These are phyloP conservation scores for Eurystomus gularis DNA, from an alignment of 2,113 vertebrate genomes.

Conservation along the genomic window DNA sequence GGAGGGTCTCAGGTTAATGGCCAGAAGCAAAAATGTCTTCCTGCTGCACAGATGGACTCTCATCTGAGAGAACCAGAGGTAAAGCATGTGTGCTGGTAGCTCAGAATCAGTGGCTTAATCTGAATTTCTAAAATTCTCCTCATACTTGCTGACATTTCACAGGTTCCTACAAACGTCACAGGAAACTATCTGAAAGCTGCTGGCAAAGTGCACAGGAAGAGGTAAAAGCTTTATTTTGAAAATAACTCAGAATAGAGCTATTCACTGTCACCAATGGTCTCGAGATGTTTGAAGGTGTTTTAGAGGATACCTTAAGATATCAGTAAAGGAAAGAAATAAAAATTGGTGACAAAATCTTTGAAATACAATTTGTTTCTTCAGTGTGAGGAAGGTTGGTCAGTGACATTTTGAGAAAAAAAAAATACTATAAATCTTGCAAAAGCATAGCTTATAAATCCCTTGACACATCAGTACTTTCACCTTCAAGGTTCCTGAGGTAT, in stretches of 20 bases:
- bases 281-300: not conserved
- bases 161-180: not conserved
- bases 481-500: not conserved
- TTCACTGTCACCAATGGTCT: not conserved
- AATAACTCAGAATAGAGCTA: not conserved
- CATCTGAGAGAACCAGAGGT: not conserved
- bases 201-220: not conserved
- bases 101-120: not conserved
- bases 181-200: not conserved
- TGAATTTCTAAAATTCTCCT: not conserved
- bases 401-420: not conserved
- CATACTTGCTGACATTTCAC: not conserved
- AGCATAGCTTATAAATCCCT: not conserved
- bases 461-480: not conserved
- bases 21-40: not conserved
- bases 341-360: not conserved
- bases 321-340: not conserved
- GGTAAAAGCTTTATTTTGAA: not conserved
- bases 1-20: not conserved
- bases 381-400: not conserved
- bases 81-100: not conserved
- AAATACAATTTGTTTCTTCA: not conserved
- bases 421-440: not conserved
- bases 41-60: not conserved
- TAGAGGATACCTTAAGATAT: not conserved